phyloP scores from a whole-genome alignment of 2,797 vertebrate species.

The Galaxias olidus region DNA sequence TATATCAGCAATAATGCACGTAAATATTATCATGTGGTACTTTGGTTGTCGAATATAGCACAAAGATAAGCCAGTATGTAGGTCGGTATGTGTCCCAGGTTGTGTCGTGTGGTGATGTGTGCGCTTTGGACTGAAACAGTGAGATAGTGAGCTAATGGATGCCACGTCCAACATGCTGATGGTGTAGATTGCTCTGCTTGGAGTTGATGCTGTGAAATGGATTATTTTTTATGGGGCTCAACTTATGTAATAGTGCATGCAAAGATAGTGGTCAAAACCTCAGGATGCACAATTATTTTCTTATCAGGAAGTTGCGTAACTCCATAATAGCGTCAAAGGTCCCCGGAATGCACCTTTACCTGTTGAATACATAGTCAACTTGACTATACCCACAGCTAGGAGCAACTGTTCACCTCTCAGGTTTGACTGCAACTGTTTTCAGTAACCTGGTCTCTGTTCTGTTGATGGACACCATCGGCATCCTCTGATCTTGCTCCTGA shows the following conservation, averaged over 20 bases:
- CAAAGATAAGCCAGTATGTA: constrained; percentile 25
- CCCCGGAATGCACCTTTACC: no score
- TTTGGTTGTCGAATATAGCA: constrained; percentile 6
- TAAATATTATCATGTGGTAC: constrained; percentile 23
- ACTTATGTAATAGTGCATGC: neutral
- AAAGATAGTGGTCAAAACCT: neutral
- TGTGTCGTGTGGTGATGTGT: constrained; percentile 3
- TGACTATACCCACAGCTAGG: no score
- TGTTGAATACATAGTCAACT: no score
- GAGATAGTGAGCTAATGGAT: neutral
- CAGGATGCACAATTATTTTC: neutral
- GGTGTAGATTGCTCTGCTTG: no score
- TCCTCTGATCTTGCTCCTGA: constrained; percentile 1
- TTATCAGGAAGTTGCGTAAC: no score
- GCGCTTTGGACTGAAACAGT: constrained; percentile 16
- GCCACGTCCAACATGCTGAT: neutral
- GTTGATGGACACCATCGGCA: constrained; percentile 17
- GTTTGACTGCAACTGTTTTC: neutral
- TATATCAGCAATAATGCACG: neutral
- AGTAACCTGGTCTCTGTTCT: neutral
- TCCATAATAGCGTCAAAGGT: no score
- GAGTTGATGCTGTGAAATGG: neutral
- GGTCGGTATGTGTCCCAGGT: constrained; percentile 14
- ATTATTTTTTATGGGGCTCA: neutral
- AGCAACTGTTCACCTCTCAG: neutral